Percentiles rank a stretch among this genome's conserved stretches.
Conservation (phyloP, 2,797 vertebrate genomes). For the Leontopithecus rosalia region DNA sequence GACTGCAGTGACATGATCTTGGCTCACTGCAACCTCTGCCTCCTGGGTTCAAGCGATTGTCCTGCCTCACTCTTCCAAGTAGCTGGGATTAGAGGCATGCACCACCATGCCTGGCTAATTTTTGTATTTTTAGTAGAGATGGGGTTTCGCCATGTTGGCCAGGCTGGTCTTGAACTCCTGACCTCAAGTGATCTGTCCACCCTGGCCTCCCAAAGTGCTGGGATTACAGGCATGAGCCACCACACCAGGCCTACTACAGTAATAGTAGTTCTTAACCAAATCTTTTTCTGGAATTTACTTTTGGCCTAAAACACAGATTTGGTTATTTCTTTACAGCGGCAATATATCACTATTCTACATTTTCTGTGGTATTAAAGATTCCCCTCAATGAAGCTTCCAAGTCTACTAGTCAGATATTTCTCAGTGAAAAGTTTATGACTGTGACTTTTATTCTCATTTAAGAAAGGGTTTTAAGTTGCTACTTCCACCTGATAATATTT, state of each 20-base stretch:
- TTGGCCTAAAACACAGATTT: slow-evolving; percentile 2
- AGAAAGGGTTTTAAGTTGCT: neutral
- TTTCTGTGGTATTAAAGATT: slow-evolving; percentile 15
- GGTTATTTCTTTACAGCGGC: neutral
- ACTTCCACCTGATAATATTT: slow-evolving; percentile 15
- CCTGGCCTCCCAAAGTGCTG: neutral
- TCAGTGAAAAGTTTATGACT: neutral
- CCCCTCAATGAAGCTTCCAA: neutral
- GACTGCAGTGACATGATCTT: neutral
- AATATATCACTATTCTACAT: neutral
- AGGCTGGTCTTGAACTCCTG: neutral
- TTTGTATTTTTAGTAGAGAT: neutral
- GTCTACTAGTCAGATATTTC: neutral
- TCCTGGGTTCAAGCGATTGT: neutral
- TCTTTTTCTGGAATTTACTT: slow-evolving; percentile 35
- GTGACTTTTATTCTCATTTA: slow-evolving; percentile 11
- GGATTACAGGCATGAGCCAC: neutral
- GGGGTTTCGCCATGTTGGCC: neutral
- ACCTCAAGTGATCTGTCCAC: neutral
- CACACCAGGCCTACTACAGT: neutral
- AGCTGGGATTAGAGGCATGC: neutral
- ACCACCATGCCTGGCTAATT: neutral
- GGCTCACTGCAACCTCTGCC: neutral
- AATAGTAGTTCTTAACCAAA: neutral
- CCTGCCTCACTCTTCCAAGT: neutral